Conservation (phyloP, 1,140 invertebrate species). For the Cotesia vestalis region DNA sequence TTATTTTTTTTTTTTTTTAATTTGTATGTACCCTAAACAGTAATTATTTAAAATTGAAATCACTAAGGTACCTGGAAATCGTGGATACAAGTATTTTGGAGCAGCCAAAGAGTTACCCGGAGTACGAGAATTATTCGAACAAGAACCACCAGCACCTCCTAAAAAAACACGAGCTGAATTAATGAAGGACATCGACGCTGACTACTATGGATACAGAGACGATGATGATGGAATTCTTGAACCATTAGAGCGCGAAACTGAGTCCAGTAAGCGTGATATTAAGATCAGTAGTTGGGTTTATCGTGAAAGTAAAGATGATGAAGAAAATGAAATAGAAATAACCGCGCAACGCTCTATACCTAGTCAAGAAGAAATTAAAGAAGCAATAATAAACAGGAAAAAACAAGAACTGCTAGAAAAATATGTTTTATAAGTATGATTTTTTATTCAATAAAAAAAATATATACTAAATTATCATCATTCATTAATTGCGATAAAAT, state of each 20-base stretch:
- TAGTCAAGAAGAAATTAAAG: constrained; percentile 88
- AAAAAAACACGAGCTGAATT: constrained; percentile 94
- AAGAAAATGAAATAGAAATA: constrained; percentile 59
- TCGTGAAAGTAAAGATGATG: constrained; percentile 56
- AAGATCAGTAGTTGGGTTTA: constrained; percentile 69
- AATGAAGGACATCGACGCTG: constrained; percentile 97
- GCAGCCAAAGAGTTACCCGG: constrained; percentile 98
- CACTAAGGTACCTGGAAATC: constrained; percentile 85
- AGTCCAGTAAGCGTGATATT: constrained; percentile 73
- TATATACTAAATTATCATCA: too few relatives aligned
- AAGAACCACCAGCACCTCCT: constrained; percentile 88
- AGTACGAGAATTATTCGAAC: constrained; percentile 96
- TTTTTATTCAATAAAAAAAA: constrained; percentile 25
- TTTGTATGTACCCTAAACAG: background rate
- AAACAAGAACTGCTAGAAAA: constrained; percentile 89
- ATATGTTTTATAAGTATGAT: constrained; percentile 65
- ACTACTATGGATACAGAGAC: constrained; percentile 98
- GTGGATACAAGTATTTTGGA: constrained; percentile 99
- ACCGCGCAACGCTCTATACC: constrained; percentile 89
- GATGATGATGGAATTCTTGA: constrained; percentile 96
- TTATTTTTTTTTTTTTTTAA: constrained; percentile 2
- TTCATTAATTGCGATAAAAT: too few relatives aligned
- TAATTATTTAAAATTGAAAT: constrained; percentile 17
- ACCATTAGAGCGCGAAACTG: constrained; percentile 85
- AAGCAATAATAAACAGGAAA: constrained; percentile 85